These are phyloP conservation scores for Platichthys stellatus DNA, from an alignment of 2,113 vertebrate genomes.

Conservation along the genomic window DNA sequence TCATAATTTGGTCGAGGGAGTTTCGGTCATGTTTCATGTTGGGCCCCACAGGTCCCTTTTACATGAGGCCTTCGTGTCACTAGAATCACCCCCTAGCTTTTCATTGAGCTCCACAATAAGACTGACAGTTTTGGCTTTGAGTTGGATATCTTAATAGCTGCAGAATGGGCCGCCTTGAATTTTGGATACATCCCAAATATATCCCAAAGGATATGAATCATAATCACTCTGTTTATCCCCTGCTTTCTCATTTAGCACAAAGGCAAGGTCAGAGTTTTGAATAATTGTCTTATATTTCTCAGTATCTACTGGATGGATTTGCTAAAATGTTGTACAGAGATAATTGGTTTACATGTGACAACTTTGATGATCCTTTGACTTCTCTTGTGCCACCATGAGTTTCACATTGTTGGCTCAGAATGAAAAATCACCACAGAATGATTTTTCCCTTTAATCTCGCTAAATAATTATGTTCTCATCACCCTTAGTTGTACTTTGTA, in stretches of 20 bases:
- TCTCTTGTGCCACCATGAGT: background rate
- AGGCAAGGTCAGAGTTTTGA: background rate
- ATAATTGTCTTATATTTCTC: background rate
- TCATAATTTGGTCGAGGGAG: too few relatives aligned
- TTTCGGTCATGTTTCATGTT: too few relatives aligned
- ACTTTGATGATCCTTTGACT: background rate
- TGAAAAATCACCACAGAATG: background rate
- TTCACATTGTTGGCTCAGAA: background rate
- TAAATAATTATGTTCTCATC: too few relatives aligned
- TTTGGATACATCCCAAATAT: background rate
- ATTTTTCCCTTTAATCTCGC: too few relatives aligned
- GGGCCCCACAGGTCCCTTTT: too few relatives aligned
- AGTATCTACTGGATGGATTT: background rate
- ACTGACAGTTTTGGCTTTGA: background rate
- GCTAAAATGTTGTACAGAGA: background rate
- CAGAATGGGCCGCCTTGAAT: background rate
- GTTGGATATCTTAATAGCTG: background rate
- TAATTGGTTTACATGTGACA: background rate
- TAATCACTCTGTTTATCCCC: background rate
- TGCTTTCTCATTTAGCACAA: background rate
- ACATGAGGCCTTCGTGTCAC: too few relatives aligned
- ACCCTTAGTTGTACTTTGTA: background rate
- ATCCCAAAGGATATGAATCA: background rate
- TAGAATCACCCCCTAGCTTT: background rate
- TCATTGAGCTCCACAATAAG: background rate